Evolutionary conservation across 2,113 vertebrate genomes (phyloP), one percentile per base, ranked within the genome.

Genomic region (Xiphophorus couchianus): DNA sequence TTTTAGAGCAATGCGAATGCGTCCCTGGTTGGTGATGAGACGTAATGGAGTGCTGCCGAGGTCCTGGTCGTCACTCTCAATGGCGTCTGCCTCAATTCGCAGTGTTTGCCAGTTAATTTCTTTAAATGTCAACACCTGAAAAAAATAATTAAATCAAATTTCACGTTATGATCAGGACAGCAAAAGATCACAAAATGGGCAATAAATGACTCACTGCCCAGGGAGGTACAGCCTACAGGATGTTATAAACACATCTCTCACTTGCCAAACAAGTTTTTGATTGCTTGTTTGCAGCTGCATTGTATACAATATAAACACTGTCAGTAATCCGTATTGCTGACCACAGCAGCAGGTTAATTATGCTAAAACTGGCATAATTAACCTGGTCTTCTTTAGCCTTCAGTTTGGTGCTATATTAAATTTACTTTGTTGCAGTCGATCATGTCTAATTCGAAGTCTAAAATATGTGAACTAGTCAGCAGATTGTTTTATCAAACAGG

Each of bases 31-130:
- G 76, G 98, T 99, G 87, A 99, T 98, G 79, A 99, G 96, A 13
- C 98, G 96, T 70, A 99, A 75, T 0, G 98, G 98, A 1, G 97
- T 99, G 82, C 93, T 97, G 8, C 96, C 75, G 22, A 96, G 91
- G 84, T 98, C 97, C 91, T 97, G 96, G 65, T 98, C 97, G 1
- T 96, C 95, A 22, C 92, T 96, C 78, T 98, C 96, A 0, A 96
- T 98, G 48, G 97, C 98, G 84, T 99, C 97, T 11, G 97, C 97
- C 86, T 99, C 98, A 74, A 99, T 97, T 22, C 97, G 92, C 73
- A 99, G 94, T 37, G 96, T 98, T 92, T 99, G 98, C 98, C 98
- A 99, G 88, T 96, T 98, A 74, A 99, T 96, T 93, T 99, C 97
- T 90, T 99, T 99, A 92, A 99, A 99, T 0, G 97, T 99, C 87